These are phyloP conservation scores for Turnix velox DNA, from an alignment of 2,113 vertebrate genomes.

Conservation along the genomic window DNA sequence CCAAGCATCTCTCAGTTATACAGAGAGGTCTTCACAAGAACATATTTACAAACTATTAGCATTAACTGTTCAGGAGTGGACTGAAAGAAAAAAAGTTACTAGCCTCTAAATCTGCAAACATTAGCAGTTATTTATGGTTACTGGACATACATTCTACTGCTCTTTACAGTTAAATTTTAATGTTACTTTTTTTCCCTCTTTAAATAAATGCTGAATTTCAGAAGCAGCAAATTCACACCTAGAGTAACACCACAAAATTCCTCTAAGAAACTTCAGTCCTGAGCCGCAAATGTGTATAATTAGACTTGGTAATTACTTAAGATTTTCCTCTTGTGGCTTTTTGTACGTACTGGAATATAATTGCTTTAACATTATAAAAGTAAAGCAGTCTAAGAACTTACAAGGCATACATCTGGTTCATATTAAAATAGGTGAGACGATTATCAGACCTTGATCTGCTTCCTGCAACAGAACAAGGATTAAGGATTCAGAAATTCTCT, in stretches of 20 bases:
- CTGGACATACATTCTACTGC: background rate
- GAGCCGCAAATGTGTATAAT: background rate
- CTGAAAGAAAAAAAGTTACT: background rate
- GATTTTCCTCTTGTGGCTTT: conserved; percentile 32
- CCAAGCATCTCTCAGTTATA: background rate
- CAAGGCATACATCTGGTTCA: background rate
- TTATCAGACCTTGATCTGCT: background rate
- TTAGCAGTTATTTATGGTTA: background rate
- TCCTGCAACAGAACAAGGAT: too few species aligned
- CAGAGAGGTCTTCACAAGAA: background rate
- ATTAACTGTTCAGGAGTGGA: background rate
- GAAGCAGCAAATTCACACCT: background rate
- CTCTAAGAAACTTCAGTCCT: background rate
- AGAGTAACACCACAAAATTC: background rate
- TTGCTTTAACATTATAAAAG: background rate
- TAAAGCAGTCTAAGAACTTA: background rate
- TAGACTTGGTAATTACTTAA: conserved; percentile 15
- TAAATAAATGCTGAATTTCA: background rate
- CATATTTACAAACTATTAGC: background rate
- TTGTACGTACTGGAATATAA: conserved; percentile 1
- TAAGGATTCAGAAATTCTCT: too few species aligned
- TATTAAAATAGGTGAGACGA: background rate
- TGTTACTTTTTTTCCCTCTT: background rate
- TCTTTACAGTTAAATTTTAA: background rate
- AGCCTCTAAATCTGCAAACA: background rate